Base-by-base conservation (phyloP, 2,113 vertebrate species). In the Hydrochoerus hydrochaeris region DNA sequence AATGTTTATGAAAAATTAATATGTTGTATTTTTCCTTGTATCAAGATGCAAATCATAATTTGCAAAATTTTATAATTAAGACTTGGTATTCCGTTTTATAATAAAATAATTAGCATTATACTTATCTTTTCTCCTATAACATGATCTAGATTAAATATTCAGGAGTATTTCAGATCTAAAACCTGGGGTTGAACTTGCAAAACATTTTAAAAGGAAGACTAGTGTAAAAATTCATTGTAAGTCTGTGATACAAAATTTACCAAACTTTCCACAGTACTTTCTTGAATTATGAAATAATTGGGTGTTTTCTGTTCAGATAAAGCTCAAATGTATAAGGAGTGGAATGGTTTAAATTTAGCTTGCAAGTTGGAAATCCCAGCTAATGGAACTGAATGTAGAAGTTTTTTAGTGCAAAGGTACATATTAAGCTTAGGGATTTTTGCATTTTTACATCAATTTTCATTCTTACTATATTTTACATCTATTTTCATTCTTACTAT, bases 381-480 rank as follows among this genome's bases (percentile, higher is more conserved):
- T 96, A 85, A 75, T 80, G 60, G 93, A 46, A 90, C 32, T 78
- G 65, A 95, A 95, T 86, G 54, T 87, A 94, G 78, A 89, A 69
- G 67, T 77, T 94, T 96, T 82, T 91, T 69, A 97, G 96, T 97
- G 97, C 97, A 98, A 98, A 98, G 98, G 96, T 98, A 65, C 77
- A 92, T 97, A 97, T 98, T 97, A 97, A 98, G 97, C 96, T 98
- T 98, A 97, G 96, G 88, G 90, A 81, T 85, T 97, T 97, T 97
- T 95, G 77, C 92, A 94, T 97, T 96, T 97, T 94, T 95, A 96
- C 24, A 17, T 97, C 84, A 88, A 2, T 96, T 97, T 97, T 94
- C 93, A 96, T 94, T 97, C 88, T 96, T 97, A 96, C 88, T 97
- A 90, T 97, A 97, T 46, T 46, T 46, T 46, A 46, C 46, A 46